Evolutionary conservation across 2,797 vertebrate species (phyloP).

Genomic region (Spheniscus humboldti): DNA sequence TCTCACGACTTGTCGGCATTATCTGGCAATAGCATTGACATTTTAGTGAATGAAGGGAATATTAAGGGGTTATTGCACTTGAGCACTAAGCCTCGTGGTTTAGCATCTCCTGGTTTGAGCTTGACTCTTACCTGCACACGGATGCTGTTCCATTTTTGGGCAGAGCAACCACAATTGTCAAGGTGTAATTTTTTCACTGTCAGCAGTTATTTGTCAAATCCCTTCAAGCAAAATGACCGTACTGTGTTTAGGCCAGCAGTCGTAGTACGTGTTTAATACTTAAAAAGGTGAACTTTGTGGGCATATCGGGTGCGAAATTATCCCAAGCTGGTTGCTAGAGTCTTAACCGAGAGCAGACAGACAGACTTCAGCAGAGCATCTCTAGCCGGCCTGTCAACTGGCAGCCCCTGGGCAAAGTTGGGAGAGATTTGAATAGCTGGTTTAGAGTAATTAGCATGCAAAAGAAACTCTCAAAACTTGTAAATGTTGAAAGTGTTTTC

Average conservation of each 20-base stretch:
- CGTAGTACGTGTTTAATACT: background rate
- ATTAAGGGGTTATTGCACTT: background rate
- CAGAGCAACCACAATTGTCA: background rate
- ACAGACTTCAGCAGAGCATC: background rate
- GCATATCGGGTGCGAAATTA: background rate
- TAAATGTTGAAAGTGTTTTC: conserved; percentile 1
- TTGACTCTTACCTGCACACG: background rate
- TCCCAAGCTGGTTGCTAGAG: background rate
- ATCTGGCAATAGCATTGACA: background rate
- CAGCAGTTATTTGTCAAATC: background rate
- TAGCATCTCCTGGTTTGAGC: background rate
- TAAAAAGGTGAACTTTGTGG: background rate
- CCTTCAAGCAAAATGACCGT: background rate
- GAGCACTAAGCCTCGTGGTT: background rate
- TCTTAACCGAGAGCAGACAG: background rate
- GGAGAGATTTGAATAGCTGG: background rate
- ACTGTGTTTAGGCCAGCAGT: background rate
- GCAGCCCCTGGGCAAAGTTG: background rate
- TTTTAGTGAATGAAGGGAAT: background rate
- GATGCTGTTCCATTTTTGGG: background rate
- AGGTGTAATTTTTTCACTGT: background rate
- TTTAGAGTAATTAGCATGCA: background rate
- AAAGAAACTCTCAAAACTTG: background rate
- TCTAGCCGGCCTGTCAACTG: background rate
- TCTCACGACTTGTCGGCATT: background rate